These are phyloP conservation scores for Lithobates pipiens DNA, from an alignment of 2,797 vertebrate species.

Conservation along the genomic window DNA sequence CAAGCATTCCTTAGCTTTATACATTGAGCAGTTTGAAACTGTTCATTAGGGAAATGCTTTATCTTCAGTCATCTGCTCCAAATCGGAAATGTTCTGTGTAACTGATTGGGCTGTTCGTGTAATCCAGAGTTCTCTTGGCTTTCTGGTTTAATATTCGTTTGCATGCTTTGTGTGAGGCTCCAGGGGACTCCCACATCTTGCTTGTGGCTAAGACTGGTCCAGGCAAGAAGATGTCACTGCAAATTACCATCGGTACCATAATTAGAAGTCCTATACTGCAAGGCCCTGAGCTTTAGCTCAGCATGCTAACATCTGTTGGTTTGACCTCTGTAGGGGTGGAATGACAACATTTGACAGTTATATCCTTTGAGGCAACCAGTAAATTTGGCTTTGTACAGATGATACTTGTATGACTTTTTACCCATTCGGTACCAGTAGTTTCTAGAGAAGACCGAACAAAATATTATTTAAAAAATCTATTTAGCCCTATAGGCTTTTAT, in stretches of 20 bases:
- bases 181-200: not conserved
- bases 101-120: not conserved
- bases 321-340: slow-evolving; percentile 48
- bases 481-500: too few species aligned
- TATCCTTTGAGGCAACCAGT: slow-evolving; percentile 13
- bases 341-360: slow-evolving; percentile 30
- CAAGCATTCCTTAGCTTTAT: not conserved
- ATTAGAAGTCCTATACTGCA: slow-evolving; percentile 18
- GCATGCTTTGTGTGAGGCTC: not conserved
- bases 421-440: not conserved
- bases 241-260: slow-evolving; percentile 32
- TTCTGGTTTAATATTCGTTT: not conserved
- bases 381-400: not conserved
- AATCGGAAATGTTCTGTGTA: too few species aligned
- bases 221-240: slow-evolving; percentile 49
- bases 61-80: not conserved
- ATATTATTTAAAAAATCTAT: too few species aligned
- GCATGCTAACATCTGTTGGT: slow-evolving; percentile 50
- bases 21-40: not conserved
- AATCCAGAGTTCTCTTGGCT: not conserved
- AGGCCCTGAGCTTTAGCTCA: slow-evolving; percentile 31
- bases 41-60: not conserved
- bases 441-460: not conserved
- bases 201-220: slow-evolving; percentile 36
- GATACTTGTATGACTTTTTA: not conserved